A percentile compares a stretch with the other conserved stretches of the same genome.
Evolutionary conservation across 2,113 vertebrate species (phyloP).

Genomic region (Nycticorax nycticorax): DNA sequence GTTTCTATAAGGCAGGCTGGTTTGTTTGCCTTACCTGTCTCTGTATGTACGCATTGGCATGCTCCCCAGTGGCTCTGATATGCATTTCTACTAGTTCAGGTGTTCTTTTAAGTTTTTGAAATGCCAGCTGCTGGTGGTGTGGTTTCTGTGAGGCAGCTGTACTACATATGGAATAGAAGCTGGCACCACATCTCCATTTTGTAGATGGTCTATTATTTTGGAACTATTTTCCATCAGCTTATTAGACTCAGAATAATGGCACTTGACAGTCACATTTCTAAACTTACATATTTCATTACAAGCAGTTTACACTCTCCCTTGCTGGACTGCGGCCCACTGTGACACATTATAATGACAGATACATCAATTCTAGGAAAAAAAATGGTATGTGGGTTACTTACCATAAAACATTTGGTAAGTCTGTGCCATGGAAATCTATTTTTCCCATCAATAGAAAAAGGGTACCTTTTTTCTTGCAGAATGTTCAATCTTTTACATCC

Average conservation of each 20-base stretch:
- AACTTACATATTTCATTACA: neutral
- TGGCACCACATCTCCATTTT: neutral
- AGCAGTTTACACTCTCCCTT: neutral
- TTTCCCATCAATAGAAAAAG: neutral
- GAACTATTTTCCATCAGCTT: neutral
- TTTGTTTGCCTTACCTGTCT: neutral
- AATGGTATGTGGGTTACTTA: neutral
- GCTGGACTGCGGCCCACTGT: neutral
- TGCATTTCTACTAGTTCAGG: neutral
- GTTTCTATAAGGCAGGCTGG: neutral
- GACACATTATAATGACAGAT: neutral
- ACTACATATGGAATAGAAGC: neutral
- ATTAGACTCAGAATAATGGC: neutral
- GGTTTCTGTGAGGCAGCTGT: neutral
- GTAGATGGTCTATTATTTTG: neutral
- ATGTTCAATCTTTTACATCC: neutral
- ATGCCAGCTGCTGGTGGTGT: neutral
- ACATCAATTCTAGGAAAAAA: neutral
- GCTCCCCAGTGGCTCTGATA: neutral
- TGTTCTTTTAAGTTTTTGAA: neutral
- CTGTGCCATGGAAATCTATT: neutral
- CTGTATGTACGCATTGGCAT: neutral
- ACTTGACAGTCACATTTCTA: neutral
- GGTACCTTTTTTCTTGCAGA: neutral
- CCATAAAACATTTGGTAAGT: neutral